Evolutionary conservation across 2,888 invertebrate species (phyloP).

Genomic region (Lasius fuliginosus): DNA sequence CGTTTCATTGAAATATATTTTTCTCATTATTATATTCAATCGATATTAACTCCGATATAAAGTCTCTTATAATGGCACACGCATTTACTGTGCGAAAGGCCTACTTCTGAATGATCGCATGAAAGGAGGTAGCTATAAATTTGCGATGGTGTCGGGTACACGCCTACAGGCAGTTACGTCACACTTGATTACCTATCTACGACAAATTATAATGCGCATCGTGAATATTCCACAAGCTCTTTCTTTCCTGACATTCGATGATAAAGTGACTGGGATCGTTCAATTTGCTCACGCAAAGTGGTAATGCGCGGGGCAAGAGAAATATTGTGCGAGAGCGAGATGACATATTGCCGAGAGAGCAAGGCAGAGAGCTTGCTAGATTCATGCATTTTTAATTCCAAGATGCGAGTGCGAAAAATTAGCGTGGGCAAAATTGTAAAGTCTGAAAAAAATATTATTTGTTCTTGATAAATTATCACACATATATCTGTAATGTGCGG

Average conservation of each 20-base stretch:
- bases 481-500: neutral
- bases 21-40: neutral
- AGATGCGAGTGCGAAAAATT: neutral
- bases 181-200: constrained; percentile 62
- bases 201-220: constrained; percentile 60
- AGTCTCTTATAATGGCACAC: neutral
- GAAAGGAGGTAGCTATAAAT: constrained; percentile 50
- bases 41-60: constrained; percentile 14
- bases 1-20: constrained; percentile 19
- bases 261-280: constrained; percentile 49
- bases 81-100: constrained; percentile 10
- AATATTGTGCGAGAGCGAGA: neutral
- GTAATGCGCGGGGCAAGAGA: constrained; percentile 12
- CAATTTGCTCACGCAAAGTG: constrained; percentile 46
- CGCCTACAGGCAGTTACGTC: constrained; percentile 63
- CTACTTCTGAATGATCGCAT: constrained; percentile 33
- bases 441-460: neutral
- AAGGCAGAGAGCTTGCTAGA: neutral
- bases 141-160: constrained; percentile 60
- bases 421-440: neutral
- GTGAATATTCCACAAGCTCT: constrained; percentile 67
- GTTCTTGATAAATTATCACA: neutral
- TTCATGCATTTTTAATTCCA: neutral
- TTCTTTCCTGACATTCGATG: constrained; percentile 62
- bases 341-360: neutral